A percentile compares a stretch with the other conserved stretches of the same genome.
These are phyloP conservation scores for Gavialis gangeticus DNA, from an alignment of 2,113 vertebrate genomes.

Conservation along the genomic window DNA sequence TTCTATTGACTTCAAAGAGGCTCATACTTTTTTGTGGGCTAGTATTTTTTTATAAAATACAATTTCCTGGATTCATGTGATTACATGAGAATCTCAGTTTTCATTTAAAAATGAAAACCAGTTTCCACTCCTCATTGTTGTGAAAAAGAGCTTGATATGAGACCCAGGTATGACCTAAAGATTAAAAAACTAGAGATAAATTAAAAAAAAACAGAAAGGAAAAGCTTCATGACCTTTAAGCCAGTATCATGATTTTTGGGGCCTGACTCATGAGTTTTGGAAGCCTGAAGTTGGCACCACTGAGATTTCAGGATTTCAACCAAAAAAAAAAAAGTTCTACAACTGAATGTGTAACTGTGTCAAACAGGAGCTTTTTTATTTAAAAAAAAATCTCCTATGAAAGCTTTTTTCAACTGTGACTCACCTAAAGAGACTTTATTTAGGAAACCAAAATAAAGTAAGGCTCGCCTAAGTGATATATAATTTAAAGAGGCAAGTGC, in stretches of 20 bases:
- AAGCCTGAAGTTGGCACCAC: neutral
- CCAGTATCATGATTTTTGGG: neutral
- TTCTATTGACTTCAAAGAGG: neutral
- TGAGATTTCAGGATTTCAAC: neutral
- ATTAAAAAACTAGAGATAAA: neutral
- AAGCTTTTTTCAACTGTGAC: neutral
- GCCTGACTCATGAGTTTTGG: neutral
- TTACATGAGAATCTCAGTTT: neutral
- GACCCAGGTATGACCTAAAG: neutral
- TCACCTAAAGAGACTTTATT: neutral
- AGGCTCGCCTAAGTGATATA: neutral
- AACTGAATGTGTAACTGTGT: neutral
- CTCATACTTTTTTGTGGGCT: neutral
- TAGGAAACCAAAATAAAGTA: neutral
- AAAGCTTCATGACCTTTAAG: neutral
- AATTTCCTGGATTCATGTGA: neutral
- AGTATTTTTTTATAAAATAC: neutral
- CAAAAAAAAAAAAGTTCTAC: neutral
- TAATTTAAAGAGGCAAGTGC: neutral
- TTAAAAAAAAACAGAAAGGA: neutral
- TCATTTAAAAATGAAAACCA: neutral
- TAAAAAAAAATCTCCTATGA: neutral
- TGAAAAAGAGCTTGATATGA: neutral
- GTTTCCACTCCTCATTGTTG: neutral
- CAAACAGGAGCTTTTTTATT: neutral